Base-by-base conservation (phyloP, 2,113 vertebrate genomes). In the Tricholaema leucomelas region DNA sequence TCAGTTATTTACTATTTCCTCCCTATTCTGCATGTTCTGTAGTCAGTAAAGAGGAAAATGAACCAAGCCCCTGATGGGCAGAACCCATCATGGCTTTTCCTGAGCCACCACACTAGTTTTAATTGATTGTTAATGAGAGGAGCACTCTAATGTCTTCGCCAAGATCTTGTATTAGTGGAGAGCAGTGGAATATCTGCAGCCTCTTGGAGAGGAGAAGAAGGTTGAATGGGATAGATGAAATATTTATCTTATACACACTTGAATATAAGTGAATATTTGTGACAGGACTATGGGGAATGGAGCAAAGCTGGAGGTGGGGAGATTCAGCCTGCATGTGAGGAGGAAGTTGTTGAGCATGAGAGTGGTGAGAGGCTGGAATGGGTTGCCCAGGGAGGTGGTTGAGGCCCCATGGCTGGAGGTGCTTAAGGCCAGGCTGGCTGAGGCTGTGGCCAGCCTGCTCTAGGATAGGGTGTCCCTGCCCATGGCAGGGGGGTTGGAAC, bases 101-200 rank as follows among this genome's bases (percentile, higher is more conserved):
- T 60, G 76, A 93, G 92, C 42, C 85, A 80, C 80, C 70, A n/a
- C n/a, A 85, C 85, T 9, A 27, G 81, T 91, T 95, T 88, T 94
- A 94, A 90, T 92, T 92, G 91, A 56, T 24, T 42, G 35, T 79
- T 94, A 94, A 92, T 80, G 84, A 94, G 56, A 73, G 24, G 60
- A 85, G 38, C 52, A 30, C 42, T 93, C 42, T 3, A 14, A 19
- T 88, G 87, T 84, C 75, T 71, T 60, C 52, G 46, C 38, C 4
- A n/a, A n/a, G n/a, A n/a, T 54, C 69, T 83, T 72, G 77, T 65
- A 67, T n/a, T 60, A 60, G 8, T 74, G 20, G 42, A 30, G 73
- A 85, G 66, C 50, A 74, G 42, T 82, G 71, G 90, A 58, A 90
- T 38, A 19, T 72, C 31, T 35, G 13, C 60, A 84, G 65, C 65